A percentile compares a stretch with the other conserved stretches of the same genome.
These are phyloP conservation scores for Bibio marci DNA, from an alignment of 2,888 invertebrate genomes.

Conservation along the genomic window DNA sequence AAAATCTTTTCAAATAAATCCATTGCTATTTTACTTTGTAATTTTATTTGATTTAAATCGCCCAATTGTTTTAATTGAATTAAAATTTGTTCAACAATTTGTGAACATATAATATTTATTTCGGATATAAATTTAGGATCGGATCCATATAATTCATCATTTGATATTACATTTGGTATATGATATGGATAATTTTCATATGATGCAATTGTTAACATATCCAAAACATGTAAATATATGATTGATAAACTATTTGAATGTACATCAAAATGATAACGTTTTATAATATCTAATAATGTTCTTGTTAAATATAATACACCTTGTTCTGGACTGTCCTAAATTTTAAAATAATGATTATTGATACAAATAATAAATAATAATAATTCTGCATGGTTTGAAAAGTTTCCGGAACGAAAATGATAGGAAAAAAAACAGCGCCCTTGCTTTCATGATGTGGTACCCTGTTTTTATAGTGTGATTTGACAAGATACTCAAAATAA, in stretches of 20 bases:
- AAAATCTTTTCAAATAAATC: constrained; percentile 55
- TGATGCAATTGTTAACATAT: constrained; percentile 59
- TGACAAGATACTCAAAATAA: no score
- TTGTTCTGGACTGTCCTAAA: constrained; percentile 74
- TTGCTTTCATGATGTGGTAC: no score
- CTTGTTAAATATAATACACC: constrained; percentile 68
- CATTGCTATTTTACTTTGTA: constrained; percentile 54
- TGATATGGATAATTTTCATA: constrained; percentile 77
- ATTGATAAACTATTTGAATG: constrained; percentile 45
- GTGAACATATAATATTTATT: constrained; percentile 57
- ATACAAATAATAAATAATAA: constrained; percentile 5
- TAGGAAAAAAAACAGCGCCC: no score
- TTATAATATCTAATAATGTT: constrained; percentile 64
- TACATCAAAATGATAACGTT: constrained; percentile 53
- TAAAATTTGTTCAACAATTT: constrained; percentile 61
- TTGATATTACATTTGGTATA: constrained; percentile 77
- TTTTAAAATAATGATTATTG: constrained; percentile 9
- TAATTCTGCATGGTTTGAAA: no score
- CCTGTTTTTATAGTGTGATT: no score
- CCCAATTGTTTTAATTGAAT: constrained; percentile 51
- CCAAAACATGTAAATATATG: constrained; percentile 58
- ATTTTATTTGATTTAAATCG: constrained; percentile 42
- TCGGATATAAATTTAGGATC: constrained; percentile 73
- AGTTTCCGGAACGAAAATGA: not conserved
- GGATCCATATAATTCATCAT: constrained; percentile 79